Conservation (phyloP, 1,140 invertebrate species). For the Amphibalanus amphitrite region DNA sequence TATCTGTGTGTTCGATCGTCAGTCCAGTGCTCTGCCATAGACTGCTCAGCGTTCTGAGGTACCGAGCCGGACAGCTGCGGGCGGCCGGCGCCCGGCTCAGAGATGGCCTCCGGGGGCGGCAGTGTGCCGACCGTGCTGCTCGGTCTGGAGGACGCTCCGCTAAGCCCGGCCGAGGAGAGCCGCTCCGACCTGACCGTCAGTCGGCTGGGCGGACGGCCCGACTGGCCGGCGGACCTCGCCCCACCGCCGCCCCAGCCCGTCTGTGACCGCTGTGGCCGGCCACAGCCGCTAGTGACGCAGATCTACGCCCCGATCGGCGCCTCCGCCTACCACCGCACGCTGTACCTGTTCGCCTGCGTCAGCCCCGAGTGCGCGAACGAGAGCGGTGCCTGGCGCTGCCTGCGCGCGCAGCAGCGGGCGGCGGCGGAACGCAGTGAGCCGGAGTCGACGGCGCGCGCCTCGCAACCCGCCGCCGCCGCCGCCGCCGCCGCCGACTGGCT, state of each 20-base stretch:
- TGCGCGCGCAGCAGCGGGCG: slow-evolving; percentile 13
- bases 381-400: slow-evolving; percentile 26
- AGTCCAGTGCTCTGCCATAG: too few relatives aligned
- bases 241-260: slow-evolving; percentile 22
- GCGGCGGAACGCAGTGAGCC: too few relatives aligned
- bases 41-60: too few relatives aligned
- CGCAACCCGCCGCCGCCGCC: slow-evolving; percentile 26
- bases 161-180: not conserved
- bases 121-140: not conserved
- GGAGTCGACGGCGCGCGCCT: too few relatives aligned
- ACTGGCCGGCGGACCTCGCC: not conserved
- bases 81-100: too few relatives aligned
- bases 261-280: slow-evolving; percentile 51
- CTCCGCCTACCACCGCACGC: slow-evolving; percentile 55
- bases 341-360: slow-evolving; percentile 66
- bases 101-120: not conserved
- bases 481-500: slow-evolving; percentile 20
- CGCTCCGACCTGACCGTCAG: not conserved
- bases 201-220: not conserved
- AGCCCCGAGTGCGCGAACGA: slow-evolving; percentile 66
- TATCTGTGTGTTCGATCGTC: too few relatives aligned
- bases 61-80: too few relatives aligned
- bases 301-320: slow-evolving; percentile 62
- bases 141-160: not conserved
- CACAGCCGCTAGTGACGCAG: slow-evolving; percentile 50